Base-by-base conservation (phyloP, 2,888 invertebrate species). In the Tetranychus piercei region DNA sequence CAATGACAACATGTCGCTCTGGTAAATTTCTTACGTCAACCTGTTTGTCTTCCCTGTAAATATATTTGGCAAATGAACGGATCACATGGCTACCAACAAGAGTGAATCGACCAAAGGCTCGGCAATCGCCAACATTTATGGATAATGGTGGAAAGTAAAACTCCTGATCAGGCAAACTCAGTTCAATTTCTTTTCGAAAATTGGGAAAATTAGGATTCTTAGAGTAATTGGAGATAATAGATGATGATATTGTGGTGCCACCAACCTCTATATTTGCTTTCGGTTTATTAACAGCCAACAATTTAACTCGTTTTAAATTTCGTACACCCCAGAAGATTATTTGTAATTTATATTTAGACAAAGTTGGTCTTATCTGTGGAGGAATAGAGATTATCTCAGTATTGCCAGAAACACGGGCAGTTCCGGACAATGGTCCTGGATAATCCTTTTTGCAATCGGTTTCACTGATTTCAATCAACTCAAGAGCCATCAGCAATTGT, bases 11-110 rank as follows among this genome's bases (percentile, higher is more conserved):
- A 69, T 69, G 69, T 11, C 23, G 20, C 20, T 69, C 22, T 20
- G 69, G 69, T 2, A 69, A 69, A 69, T 69, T 18, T 11, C 6
- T 65, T 18, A n/a, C 11, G 9, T 66, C 73, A 0, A 90, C 90
- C 18, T 69, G 69, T 3, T 69, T 23, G 23, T 69, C 69, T 69
- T 69, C 22, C 22, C 86, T 88, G 80, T 88, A 90, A 83, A 91
- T 89, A 80, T 92, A 92, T 81, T 89, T 90, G 80, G 92, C 91
- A 75, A 93, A 89, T 0, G 92, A 92, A 81, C 90, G 91, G 74
- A 94, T 93, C 78, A 90, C 91, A 81, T 94, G 93, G 0, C 92
- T 93, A 1, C 94, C 94, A 1, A 93, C 92, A 7, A 94, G 84
- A 0, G 92, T 91, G 78, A 88, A 89, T 76, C 93, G 86, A 0